Evolutionary conservation across 2,113 vertebrate genomes (phyloP), one percentile per base, ranked within the genome.

Genomic region (Oceanodroma tethys): DNA sequence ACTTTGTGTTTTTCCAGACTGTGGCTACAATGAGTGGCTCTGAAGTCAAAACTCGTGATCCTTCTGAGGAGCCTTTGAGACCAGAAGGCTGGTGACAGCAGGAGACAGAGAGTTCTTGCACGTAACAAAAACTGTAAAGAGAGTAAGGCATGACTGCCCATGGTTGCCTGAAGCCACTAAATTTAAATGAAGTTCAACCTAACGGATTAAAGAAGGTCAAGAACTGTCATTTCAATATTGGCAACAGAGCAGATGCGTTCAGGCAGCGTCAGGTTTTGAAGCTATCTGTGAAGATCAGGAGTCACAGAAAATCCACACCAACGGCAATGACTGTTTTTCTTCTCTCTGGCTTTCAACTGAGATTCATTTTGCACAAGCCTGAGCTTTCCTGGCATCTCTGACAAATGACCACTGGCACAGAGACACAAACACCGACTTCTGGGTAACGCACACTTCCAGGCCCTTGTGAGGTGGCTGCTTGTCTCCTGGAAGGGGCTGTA

Each of bases 141-240:
- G 45, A 52, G 95, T 62, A 88, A 90, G 62, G 88, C 85, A 88
- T 59, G 91, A 96, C 79, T 94, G 40, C 75, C 40, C 80, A 55
- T 71, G 81, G 95, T 52, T 97, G 94, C 91, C 96, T 92, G 67
- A 95, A 96, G 76, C 53, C 88, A 94, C 96, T 94, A 95, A 65
- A 94, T 95, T 96, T 93, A 96, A 97, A 97, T 92, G 84, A 95
- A 95, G 79, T 94, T 97, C 96, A 97, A 96, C 42, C 48, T 94
- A 94, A 96, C 92, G 60, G 96, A 97, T 96, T 97, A 93, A 93
- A 97, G 94, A 96, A 97, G 90, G 95, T 97, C 93, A 93, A 72
- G 95, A 93, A 45, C 75, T 96, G 96, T 73, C 96, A 96, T 88
- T 96, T 86, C 34, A 92, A 80, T 96, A 87, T 27, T 62, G 45